phyloP scores from a whole-genome alignment of 2,888 invertebrate genomes.

The Periphyllus acericola region DNA sequence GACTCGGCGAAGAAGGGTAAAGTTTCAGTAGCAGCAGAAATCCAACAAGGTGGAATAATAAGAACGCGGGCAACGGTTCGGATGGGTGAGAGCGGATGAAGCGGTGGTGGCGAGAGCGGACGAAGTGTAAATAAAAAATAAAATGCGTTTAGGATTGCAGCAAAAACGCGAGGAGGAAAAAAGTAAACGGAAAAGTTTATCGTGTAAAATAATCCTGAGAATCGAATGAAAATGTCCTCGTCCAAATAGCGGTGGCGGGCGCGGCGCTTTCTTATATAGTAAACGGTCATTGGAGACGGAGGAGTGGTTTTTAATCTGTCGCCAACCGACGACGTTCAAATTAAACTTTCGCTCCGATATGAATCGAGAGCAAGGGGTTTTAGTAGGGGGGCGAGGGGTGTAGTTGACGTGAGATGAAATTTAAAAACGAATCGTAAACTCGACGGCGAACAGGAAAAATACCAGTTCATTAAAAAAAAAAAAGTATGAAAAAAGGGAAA shows the following conservation, averaged over 20 bases:
- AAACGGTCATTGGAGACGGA: slow-evolving; percentile 36
- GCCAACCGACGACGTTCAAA: slow-evolving; percentile 29
- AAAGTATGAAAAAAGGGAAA: neutral
- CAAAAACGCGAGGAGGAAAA: neutral
- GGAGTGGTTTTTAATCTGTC: slow-evolving; percentile 54
- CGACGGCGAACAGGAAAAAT: neutral
- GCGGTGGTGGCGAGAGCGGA: neutral
- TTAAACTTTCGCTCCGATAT: slow-evolving; percentile 39
- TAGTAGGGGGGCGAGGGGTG: neutral
- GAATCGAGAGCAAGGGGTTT: slow-evolving; percentile 7
- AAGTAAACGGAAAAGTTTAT: slow-evolving; percentile 43
- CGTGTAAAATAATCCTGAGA: slow-evolving; percentile 47
- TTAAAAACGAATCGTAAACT: slow-evolving; percentile 52
- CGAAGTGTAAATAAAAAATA: slow-evolving; percentile 7
- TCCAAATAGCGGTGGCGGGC: neutral
- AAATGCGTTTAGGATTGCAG: slow-evolving; percentile 6
- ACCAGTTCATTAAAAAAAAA: slow-evolving; percentile 34
- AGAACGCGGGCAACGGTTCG: neutral
- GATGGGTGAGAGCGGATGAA: neutral
- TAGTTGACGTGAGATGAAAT: slow-evolving; percentile 27
- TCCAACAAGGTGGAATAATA: neutral
- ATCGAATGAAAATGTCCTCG: slow-evolving; percentile 17
- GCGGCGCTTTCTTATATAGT: neutral
- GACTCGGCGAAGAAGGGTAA: slow-evolving; percentile 30
- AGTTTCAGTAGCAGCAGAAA: slow-evolving; percentile 21